Conservation (phyloP, 1,140 invertebrate genomes). For the Pseudobourletiella spinata region DNA sequence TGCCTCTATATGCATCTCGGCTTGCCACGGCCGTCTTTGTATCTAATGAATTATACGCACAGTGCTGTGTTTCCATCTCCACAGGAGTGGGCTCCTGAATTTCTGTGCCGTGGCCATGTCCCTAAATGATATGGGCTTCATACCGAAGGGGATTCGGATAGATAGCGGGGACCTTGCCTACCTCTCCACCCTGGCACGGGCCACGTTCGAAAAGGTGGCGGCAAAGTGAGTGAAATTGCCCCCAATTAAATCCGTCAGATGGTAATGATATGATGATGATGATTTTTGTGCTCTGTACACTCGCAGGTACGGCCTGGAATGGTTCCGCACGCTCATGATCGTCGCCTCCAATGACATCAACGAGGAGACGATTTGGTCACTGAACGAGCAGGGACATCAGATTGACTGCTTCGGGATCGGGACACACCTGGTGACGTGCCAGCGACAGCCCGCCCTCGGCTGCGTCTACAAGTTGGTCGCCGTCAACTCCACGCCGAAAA, state of each 20-base stretch:
- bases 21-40: too few relatives aligned
- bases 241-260: too few relatives aligned
- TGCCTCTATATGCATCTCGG: too few relatives aligned
- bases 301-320: constrained; percentile 63
- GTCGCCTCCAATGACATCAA: constrained; percentile 99
- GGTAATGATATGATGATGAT: too few relatives aligned
- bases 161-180: constrained; percentile 98
- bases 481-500: constrained; percentile 80
- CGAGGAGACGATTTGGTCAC: constrained; percentile 94
- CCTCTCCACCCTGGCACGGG: constrained; percentile 73
- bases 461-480: constrained; percentile 99
- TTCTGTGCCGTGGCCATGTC: constrained; percentile 94
- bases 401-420: constrained; percentile 98
- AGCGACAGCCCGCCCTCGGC: constrained; percentile 85
- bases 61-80: too few relatives aligned
- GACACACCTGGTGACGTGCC: constrained; percentile 70
- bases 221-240: constrained; percentile 53
- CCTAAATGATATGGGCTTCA: constrained; percentile 84
- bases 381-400: constrained; percentile 94
- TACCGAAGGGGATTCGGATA: constrained; percentile 81
- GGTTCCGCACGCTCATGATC: constrained; percentile 82
- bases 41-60: too few relatives aligned
- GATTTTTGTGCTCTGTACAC: too few relatives aligned
- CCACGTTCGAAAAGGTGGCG: constrained; percentile 71
- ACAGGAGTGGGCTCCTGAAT: constrained; percentile 92